Evolutionary conservation across 2,797 vertebrate species (phyloP).

Genomic region (Amblyopsis hoosieri): DNA sequence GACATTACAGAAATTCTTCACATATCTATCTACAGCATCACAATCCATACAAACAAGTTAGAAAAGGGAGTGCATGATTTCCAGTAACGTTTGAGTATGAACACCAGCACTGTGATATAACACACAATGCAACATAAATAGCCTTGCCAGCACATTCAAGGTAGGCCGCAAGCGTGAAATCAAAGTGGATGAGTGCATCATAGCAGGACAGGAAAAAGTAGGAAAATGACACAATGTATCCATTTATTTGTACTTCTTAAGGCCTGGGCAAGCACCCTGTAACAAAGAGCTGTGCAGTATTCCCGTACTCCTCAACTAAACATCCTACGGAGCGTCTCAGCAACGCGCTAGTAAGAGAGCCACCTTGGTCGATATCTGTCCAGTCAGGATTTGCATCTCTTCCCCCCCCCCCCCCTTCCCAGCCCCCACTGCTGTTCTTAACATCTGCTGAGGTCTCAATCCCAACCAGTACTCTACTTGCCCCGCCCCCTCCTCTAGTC

Average conservation of each 20-base stretch:
- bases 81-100: slow-evolving; percentile 10
- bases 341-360: slow-evolving; percentile 15
- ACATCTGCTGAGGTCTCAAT: slow-evolving; percentile 35
- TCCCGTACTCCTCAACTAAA: slow-evolving; percentile 46
- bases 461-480: background rate
- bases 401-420: background rate
- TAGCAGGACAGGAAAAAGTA: slow-evolving; percentile 11
- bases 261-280: slow-evolving; percentile 61
- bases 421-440: slow-evolving; percentile 7
- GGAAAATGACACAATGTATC: slow-evolving; percentile 17
- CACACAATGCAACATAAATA: slow-evolving; percentile 29
- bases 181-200: slow-evolving; percentile 57
- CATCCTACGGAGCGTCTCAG: slow-evolving; percentile 18
- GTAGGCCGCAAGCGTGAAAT: slow-evolving; percentile 44
- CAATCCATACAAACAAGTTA: slow-evolving; percentile 36
- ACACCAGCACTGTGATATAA: slow-evolving; percentile 34
- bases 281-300: slow-evolving; percentile 61
- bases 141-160: slow-evolving; percentile 34
- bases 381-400: slow-evolving; percentile 14
- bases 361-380: slow-evolving; percentile 39
- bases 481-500: slow-evolving; percentile 4
- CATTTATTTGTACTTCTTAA: slow-evolving; percentile 42
- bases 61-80: slow-evolving; percentile 36
- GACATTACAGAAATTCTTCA: slow-evolving; percentile 26
- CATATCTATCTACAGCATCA: slow-evolving; percentile 37